Evolutionary conservation across 1,140 invertebrate genomes (phyloP), one percentile per base, ranked within the genome.

Genomic region (Bombus confusus): DNA sequence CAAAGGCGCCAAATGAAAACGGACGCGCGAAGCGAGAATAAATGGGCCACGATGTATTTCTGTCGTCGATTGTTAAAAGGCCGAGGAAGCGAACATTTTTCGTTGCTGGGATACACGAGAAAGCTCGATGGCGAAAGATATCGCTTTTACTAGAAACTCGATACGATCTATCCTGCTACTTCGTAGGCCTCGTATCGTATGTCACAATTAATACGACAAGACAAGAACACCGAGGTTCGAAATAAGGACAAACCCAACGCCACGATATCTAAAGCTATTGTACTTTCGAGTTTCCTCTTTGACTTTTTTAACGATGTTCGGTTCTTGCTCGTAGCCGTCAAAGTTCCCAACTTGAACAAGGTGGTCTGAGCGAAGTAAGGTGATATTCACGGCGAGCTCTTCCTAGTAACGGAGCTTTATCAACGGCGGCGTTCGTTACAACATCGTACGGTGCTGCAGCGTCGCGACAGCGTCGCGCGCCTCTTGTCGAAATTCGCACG

Each of bases 111-210:
- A 62, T 62, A 62, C 4, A 9, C 12, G 59, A 12, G 59, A n/a
- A 62, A 62, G 59, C 59, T 62, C 59, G 59, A 62, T 13, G 28
- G 12, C 13, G 12, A 62, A 62, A 62, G 59, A 62, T 22, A 13
- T 62, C 59, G 68, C 76, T 31, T 41, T 64, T 59, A 66, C 39
- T 34, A 64, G 59, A 59, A 78, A 78, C 18, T 64, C 76, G 76
- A 78, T 43, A 66, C 57, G 22, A 77, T 39, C n/a, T 25, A 28
- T 31, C 41, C 0, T 39, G 8, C 18, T 13, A n/a, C 52, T 52
- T 76, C 52, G 12, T 59, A 37, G 10, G 25, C 8, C 39, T 25
- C 0, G 43, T 34, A 22, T 34, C n/a, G 9, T n/a, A 31, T 18
- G 4, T 31, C 41, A n/a, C 72, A 6, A 31, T 47, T 28, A 13